Base-by-base conservation (phyloP, 2,797 vertebrate species). In the Euthynnus affinis region DNA sequence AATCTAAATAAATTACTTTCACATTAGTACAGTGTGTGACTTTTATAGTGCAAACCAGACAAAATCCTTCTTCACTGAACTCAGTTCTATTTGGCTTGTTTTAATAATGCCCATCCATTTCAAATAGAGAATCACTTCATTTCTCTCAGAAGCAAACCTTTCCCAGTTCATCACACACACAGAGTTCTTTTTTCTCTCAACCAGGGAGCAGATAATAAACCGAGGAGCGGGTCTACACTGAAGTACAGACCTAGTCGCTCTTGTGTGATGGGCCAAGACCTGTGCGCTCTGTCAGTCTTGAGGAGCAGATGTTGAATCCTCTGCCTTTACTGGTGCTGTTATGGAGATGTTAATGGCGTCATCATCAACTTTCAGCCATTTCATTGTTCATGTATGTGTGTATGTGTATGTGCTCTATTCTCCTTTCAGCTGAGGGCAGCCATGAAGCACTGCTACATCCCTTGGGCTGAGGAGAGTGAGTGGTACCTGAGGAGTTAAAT, bases 261-360 rank as follows among this genome's bases (percentile, higher is more conserved):
- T 58, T 78, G 86, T 58, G 78, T 73, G 85, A 92, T 82, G 87
- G 81, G 81, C 84, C 82, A 80, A 79, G 89, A 76, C 84, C 71
- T 58, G 12, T 34, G 71, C 29, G 53, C 72, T 75, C 82, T 17
- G 78, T 81, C 77, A 66, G 66, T 57, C 53, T 59, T 65, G 71
- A 72, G 87, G 72, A 87, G 88, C 87, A 92, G 83, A 85, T 91
- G 91, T 84, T 87, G 74, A 90, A 79, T 72, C 81, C 80, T 71
- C 70, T 66, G 66, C 60, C 70, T 90, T 89, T 83, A 82, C 75
- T 68, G 73, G 46, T 59, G 60, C 51, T 73, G 89, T 91, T 84
- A 91, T 82, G 81, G 86, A 90, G 80, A 86, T 83, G 85, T 89
- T 93, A 94, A 94, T 92, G 82, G 90, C 80, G 92, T 93, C 91